A percentile compares a stretch with the other conserved stretches of the same genome.
Evolutionary conservation across 2,888 invertebrate genomes (phyloP).

Genomic region (Aporophyla lueneburgensis): DNA sequence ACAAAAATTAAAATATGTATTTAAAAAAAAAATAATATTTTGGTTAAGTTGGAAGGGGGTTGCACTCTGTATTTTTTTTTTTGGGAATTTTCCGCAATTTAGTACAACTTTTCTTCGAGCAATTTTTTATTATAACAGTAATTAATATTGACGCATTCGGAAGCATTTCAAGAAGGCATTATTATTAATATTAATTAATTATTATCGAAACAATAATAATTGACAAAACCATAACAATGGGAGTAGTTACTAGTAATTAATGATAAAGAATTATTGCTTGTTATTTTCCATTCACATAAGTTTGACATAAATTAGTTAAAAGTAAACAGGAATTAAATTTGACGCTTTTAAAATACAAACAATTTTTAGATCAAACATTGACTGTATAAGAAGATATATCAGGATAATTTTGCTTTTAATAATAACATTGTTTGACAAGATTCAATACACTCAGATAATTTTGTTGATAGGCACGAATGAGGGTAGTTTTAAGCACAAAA

Average conservation of each 20-base stretch:
- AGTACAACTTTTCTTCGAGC: neutral
- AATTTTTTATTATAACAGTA: neutral
- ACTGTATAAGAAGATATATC: conserved; percentile 1
- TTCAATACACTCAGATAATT: neutral
- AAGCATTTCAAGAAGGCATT: conserved; percentile 38
- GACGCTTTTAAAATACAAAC: neutral
- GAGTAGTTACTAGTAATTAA: conserved; percentile 59
- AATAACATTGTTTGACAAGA: neutral
- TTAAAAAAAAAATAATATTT: too few species aligned
- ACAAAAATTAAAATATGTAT: neutral
- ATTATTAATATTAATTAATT: conserved; percentile 22
- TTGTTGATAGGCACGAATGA: neutral
- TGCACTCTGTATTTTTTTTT: neutral
- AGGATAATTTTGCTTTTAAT: neutral
- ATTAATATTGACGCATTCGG: conserved; percentile 44
- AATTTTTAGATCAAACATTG: neutral
- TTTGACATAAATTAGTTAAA: neutral
- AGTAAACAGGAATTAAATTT: neutral
- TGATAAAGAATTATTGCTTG: neutral
- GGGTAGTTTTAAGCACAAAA: conserved; percentile 1
- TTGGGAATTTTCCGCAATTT: neutral
- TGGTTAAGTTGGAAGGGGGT: conserved; percentile 5
- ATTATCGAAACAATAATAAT: conserved; percentile 58
- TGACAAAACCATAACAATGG: conserved; percentile 69
- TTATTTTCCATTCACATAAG: neutral